Base-by-base conservation (phyloP, 1,140 invertebrate species). In the Maniola jurtina region DNA sequence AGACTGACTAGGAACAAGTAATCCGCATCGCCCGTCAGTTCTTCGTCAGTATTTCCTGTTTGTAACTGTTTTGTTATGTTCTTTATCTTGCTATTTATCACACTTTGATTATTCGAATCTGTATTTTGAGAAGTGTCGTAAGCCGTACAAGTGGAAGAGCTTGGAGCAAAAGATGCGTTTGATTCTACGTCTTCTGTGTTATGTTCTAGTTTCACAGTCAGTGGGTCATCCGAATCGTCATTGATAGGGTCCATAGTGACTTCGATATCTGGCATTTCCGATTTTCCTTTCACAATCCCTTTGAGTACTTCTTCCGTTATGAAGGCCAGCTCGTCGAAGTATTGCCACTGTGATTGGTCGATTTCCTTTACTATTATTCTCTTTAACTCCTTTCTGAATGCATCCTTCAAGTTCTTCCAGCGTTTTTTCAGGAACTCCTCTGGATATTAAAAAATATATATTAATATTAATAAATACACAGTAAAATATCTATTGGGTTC, bases 401-500 rank as follows among this genome's bases (percentile, higher is more conserved):
- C 66, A 16, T 75, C 75, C 45, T 77, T 77, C 10, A 75, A 36
- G 34, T 77, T 70, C 36, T 77, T 77, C 70, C 72, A 77, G n/a
- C 72, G 50, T 16, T 70, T 77, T 47, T 66, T 69, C 4, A 76
- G 7, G 4, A 68, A 2, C 10, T 9, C 48, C 38, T 71, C 75
- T 76, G 65, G 11, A 73, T 71, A 54, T 60, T 66, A 57, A 61
- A 50, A 36, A 25, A 25, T 25, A 25, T 25, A 25, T 25, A 25
- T 25, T 2, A 25, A 25, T 25, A 25, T 25, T 2, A 25, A 25
- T 25, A 25, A 25, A 4, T 25, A 25, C 25, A 25, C 25, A 25
- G 25, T 25, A 25, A n/a, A n/a, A n/a, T 25, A 2, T 25, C 4
- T 25, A 2, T 25, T 25, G 1, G 4, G 1, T 25, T 25, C 1